Evolutionary conservation across 2,888 invertebrate genomes (phyloP).

Genomic region (Cryptophagus acutangulus): DNA sequence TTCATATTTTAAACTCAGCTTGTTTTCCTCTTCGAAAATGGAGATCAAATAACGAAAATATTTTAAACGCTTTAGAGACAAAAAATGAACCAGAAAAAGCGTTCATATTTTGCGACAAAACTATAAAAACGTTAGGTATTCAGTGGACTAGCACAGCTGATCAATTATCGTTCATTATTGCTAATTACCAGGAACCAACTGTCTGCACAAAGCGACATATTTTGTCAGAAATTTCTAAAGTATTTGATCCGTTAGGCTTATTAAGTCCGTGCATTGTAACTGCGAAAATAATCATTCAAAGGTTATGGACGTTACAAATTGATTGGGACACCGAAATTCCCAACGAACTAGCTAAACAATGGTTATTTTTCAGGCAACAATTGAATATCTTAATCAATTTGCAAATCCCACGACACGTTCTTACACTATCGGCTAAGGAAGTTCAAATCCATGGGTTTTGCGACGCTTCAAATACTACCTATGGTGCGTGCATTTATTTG

Average conservation of each 20-base stretch:
- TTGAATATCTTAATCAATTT: no score
- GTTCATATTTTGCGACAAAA: conserved; percentile 7
- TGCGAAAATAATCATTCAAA: conserved; percentile 1
- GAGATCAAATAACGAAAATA: conserved; percentile 9
- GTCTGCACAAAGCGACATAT: not conserved
- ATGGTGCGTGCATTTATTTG: conserved; percentile 4
- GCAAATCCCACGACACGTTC: conserved; percentile 1
- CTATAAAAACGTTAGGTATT: conserved; percentile 13
- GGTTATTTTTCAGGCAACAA: no score
- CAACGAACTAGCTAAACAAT: no score
- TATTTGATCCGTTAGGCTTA: conserved; percentile 1
- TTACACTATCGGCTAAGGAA: not conserved
- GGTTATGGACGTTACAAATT: not conserved
- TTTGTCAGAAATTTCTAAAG: conserved; percentile 6
- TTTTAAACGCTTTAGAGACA: not conserved
- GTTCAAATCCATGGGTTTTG: conserved; percentile 5
- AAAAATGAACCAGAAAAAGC: not conserved
- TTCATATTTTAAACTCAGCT: not conserved
- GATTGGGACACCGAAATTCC: not conserved
- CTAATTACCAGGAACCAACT: not conserved
- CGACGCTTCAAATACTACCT: conserved; percentile 3
- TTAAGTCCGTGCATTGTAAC: conserved; percentile 2
- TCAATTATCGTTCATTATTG: not conserved
- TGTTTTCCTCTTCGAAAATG: conserved; percentile 14
- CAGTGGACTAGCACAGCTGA: not conserved